Percentiles rank a stretch among this genome's conserved stretches.
phyloP scores from a whole-genome alignment of 2,113 vertebrate species.

The Passer montanus region DNA sequence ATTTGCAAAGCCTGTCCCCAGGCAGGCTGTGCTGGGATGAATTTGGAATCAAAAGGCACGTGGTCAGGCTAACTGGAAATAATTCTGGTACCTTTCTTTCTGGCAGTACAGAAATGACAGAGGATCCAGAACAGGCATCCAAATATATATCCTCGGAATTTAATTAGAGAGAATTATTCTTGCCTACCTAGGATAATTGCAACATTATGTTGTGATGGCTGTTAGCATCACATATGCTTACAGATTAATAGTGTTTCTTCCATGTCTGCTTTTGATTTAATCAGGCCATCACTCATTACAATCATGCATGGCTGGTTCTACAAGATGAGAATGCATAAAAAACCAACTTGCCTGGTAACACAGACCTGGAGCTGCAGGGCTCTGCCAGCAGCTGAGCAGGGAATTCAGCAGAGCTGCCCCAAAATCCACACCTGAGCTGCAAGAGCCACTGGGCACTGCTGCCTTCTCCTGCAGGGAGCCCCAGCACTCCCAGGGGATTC shows the following conservation, averaged over 20 bases:
- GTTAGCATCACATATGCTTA: slow-evolving; percentile 37
- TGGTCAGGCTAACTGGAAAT: not conserved
- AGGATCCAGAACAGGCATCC: not conserved
- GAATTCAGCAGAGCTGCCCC: not conserved
- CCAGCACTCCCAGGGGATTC: rapidly evolving
- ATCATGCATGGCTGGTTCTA: not conserved
- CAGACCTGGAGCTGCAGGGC: not conserved
- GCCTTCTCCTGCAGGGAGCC: not conserved
- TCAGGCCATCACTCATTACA: slow-evolving; percentile 38
- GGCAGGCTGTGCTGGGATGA: slow-evolving; percentile 4
- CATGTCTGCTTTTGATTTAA: slow-evolving; percentile 53
- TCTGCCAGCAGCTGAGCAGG: not conserved
- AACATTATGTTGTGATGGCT: slow-evolving; percentile 1
- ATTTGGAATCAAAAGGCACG: not conserved
- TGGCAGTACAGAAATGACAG: not conserved
- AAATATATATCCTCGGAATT: not conserved
- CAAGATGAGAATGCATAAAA: not conserved
- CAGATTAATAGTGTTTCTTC: slow-evolving; percentile 31
- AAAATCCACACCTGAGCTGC: not conserved
- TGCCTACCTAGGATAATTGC: slow-evolving; percentile 52
- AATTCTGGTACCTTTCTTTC: not conserved
- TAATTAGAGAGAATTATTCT: slow-evolving; percentile 26
- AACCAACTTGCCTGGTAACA: not conserved
- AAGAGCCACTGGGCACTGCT: not conserved
- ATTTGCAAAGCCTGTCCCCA: slow-evolving; percentile 27